Percentiles rank a stretch among this genome's conserved stretches.
Evolutionary conservation across 2,888 invertebrate genomes (phyloP).

Genomic region (Cartodere bifasciata): DNA sequence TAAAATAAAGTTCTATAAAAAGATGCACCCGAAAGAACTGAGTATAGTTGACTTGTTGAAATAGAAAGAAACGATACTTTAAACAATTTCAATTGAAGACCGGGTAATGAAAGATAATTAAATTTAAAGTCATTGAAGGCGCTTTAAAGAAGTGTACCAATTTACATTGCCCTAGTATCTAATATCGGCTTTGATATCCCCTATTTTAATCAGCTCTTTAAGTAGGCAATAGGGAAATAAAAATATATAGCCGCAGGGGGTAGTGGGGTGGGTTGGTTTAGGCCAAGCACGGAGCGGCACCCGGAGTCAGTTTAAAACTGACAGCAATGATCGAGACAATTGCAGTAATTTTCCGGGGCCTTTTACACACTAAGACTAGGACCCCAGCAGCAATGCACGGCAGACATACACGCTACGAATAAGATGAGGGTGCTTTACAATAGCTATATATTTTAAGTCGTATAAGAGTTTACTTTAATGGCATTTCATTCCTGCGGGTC

Average conservation of each 20-base stretch:
- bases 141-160: no score
- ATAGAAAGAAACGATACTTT: no score
- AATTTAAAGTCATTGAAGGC: no score
- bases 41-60: no score
- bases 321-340: slow-evolving; percentile 35
- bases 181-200: slow-evolving; percentile 34
- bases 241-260: slow-evolving; percentile 32
- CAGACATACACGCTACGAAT: slow-evolving; percentile 11
- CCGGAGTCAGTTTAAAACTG: slow-evolving; percentile 26
- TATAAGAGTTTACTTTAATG: slow-evolving; percentile 31
- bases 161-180: slow-evolving; percentile 20
- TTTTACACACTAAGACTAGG: no score
- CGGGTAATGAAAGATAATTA: no score
- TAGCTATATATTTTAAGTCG: slow-evolving; percentile 30
- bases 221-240: slow-evolving; percentile 38
- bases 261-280: background rate
- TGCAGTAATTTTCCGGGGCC: slow-evolving; percentile 33
- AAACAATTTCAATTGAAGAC: no score
- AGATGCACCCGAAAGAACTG: no score
- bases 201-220: slow-evolving; percentile 37
- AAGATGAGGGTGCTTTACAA: slow-evolving; percentile 24
- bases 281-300: slow-evolving; percentile 5
- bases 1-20: no score
- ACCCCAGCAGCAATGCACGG: slow-evolving; percentile 17
- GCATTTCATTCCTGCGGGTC: slow-evolving; percentile 28